phyloP scores from a whole-genome alignment of 1,140 invertebrate species.

The Ctenoplectra terminalis region DNA sequence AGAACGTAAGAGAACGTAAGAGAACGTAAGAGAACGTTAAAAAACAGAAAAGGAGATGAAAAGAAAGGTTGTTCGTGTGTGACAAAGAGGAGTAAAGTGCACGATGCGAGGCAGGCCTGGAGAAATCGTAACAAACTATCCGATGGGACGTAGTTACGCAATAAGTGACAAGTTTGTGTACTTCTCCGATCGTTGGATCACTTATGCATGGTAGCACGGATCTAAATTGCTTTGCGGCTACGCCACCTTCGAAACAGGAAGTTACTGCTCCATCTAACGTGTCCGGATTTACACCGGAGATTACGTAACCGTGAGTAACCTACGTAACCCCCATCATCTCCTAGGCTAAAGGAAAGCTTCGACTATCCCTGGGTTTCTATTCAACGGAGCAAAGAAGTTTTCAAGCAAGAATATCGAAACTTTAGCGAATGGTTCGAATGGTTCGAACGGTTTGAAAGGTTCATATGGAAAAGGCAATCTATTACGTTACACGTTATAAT shows the following conservation, averaged over 20 bases:
- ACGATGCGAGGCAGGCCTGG: background rate
- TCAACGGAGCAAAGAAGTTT: slow-evolving; percentile 28
- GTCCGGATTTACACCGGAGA: slow-evolving; percentile 62
- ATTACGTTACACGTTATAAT: background rate
- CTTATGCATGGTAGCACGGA: slow-evolving; percentile 69
- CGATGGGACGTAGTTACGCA: slow-evolving; percentile 62
- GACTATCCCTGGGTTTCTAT: slow-evolving; percentile 8
- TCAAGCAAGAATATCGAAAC: background rate
- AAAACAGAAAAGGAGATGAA: slow-evolving; percentile 9
- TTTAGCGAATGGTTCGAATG: background rate
- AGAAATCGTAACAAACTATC: slow-evolving; percentile 55
- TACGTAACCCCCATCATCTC: slow-evolving; percentile 35
- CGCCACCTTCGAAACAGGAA: slow-evolving; percentile 66
- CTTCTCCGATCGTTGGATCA: slow-evolving; percentile 70
- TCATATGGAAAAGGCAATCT: background rate
- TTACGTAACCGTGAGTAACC: slow-evolving; percentile 53
- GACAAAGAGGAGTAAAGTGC: background rate
- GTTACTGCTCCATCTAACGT: slow-evolving; percentile 66
- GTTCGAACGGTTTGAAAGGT: background rate
- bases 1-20: background rate
- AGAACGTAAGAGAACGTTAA: background rate
- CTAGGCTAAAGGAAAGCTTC: slow-evolving; percentile 9
- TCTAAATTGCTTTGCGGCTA: slow-evolving; percentile 67
- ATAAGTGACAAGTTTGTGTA: slow-evolving; percentile 79
- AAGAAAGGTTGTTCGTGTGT: slow-evolving; percentile 26